Evolutionary conservation across 2,797 vertebrate species (phyloP), one percentile per base, ranked within the genome.

Genomic region (Limosa lapponica): DNA sequence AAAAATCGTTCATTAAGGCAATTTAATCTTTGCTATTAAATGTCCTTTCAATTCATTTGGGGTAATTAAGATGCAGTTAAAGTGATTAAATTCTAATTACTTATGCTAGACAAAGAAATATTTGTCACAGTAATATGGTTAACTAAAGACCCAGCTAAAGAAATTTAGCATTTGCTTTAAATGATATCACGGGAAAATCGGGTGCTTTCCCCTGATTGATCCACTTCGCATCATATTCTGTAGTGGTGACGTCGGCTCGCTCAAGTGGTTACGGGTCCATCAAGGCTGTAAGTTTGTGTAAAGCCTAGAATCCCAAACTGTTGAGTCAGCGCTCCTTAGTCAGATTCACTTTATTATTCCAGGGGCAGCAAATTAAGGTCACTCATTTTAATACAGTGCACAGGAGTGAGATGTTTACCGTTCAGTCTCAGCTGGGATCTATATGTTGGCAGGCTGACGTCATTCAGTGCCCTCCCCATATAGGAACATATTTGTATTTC

Each of bases 1-100:
- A 98, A 97, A 98, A 98, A 98, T 96, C 97, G 96, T 98, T 98
- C 98, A 98, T 98, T 97, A 98, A 96, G 97, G 97, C 97, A 98
- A 98, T 98, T 98, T 98, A 98, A 97, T 98, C 98, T 98, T 98
- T 98, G 97, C 98, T 98, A 98, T 98, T 98, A 97, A 98, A 98
- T 95, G 97, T 98, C 93, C 94, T 96, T 97, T 97, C 96, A 97
- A 98, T 98, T 98, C 96, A 97, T 98, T 95, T 96, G 95, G 65
- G 90, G 96, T 98, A 98, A 98, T 98, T 98, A 98, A 98, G 97
- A 98, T 98, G 95, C 95, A 97, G 96, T 97, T 97, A 95, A 97
- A 97, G 97, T 97, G 97, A 97, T 98, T 98, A 98, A 97, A 97
- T 97, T 98, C 96, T 98, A 98, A 98, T 98, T 98, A 98, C 97